These are phyloP conservation scores for Ommatoiulus sabulosus DNA, from an alignment of 2,888 invertebrate species.

Conservation along the genomic window DNA sequence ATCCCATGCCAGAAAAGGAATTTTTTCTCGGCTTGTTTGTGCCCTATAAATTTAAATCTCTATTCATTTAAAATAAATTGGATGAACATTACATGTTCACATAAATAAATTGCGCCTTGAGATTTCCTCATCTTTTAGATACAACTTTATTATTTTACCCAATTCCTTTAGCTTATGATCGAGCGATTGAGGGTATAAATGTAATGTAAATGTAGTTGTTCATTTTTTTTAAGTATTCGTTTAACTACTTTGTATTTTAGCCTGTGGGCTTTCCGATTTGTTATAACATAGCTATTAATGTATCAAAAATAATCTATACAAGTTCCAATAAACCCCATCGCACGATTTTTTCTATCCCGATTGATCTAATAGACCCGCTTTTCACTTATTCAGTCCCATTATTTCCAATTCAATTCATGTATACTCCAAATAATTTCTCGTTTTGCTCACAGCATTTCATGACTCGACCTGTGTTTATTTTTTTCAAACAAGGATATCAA, in stretches of 20 bases:
- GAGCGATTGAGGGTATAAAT: no score
- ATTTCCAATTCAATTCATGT: background rate
- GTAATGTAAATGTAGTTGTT: background rate
- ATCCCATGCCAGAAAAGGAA: no score
- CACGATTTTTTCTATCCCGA: background rate
- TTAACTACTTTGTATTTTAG: background rate
- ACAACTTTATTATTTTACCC: no score
- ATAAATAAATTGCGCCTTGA: no score
- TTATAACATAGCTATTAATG: background rate
- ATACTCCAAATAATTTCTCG: conserved; percentile 40
- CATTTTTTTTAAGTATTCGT: background rate
- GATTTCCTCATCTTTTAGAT: no score
- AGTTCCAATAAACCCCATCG: background rate
- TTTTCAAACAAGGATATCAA: conserved; percentile 47
- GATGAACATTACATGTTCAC: no score
- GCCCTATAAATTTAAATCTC: no score
- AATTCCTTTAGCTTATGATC: no score
- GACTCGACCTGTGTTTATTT: background rate
- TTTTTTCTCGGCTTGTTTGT: no score
- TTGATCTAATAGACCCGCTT: conserved; percentile 12
- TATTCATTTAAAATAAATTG: no score
- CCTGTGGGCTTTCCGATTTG: background rate
- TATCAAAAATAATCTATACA: background rate
- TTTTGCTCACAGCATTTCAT: conserved; percentile 30
- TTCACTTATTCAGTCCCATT: background rate